These are phyloP conservation scores for Calephelis virginiensis DNA, from an alignment of 1,140 invertebrate species.

Conservation along the genomic window DNA sequence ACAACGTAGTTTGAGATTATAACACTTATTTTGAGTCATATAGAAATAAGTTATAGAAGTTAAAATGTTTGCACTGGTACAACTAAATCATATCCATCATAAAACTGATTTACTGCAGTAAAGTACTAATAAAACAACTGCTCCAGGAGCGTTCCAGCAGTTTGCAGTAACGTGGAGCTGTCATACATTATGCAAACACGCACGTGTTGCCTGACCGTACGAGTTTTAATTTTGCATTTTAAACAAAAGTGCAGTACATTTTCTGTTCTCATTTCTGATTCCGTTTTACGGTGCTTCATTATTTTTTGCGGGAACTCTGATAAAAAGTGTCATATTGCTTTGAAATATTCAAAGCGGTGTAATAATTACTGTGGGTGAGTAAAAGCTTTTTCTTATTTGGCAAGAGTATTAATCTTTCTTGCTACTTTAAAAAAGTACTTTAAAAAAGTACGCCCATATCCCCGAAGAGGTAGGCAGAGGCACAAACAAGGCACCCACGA, in stretches of 20 bases:
- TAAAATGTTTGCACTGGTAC: no score
- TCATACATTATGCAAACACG: constrained; percentile 15
- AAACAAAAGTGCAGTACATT: constrained; percentile 10
- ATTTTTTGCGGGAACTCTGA: not conserved
- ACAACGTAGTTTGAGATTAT: no score
- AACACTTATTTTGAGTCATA: no score
- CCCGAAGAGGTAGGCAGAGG: no score
- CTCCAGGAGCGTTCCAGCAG: not conserved
- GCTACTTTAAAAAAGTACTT: no score
- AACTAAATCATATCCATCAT: constrained; percentile 4
- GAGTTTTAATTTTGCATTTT: constrained; percentile 15
- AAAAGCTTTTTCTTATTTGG: no score
- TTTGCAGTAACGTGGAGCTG: constrained; percentile 4
- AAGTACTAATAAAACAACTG: not conserved
- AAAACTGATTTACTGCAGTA: constrained; percentile 7
- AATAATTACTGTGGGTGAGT: not conserved
- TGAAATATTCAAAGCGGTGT: not conserved
- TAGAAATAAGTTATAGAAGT: no score
- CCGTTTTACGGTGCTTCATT: not conserved
- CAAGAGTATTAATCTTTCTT: no score
- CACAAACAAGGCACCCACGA: no score
- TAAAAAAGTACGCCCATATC: no score
- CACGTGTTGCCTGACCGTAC: constrained; percentile 14
- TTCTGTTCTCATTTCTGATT: constrained; percentile 6
- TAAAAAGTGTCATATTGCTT: constrained; percentile 6